Percentiles rank a stretch among this genome's conserved stretches.
phyloP scores from a whole-genome alignment of 2,113 vertebrate species.

The Pachypanchax playfairii region DNA sequence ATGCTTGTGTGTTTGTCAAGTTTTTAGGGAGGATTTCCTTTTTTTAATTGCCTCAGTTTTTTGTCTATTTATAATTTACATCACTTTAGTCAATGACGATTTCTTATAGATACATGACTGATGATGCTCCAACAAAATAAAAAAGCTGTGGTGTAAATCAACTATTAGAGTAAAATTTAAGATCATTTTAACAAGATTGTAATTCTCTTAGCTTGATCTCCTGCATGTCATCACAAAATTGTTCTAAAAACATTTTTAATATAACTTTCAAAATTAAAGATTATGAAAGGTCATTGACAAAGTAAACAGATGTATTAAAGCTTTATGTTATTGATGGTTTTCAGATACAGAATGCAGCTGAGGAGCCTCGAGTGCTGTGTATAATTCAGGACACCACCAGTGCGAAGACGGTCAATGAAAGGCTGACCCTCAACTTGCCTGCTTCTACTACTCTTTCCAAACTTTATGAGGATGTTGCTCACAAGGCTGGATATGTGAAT shows the following conservation, averaged over 20 bases:
- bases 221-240: too few relatives aligned
- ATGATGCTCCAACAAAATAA: too few relatives aligned
- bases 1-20: background rate
- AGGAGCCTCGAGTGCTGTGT: constrained; percentile 95
- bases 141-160: too few relatives aligned
- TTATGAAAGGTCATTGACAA: too few relatives aligned
- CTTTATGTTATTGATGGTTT: constrained; percentile 37
- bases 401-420: constrained; percentile 89
- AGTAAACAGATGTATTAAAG: background rate
- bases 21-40: background rate
- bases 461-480: constrained; percentile 90
- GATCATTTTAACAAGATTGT: too few relatives aligned
- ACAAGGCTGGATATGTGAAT: constrained; percentile 91
- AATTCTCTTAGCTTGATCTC: too few relatives aligned
- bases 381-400: constrained; percentile 97
- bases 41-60: background rate
- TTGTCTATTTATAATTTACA: too few relatives aligned
- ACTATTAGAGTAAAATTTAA: too few relatives aligned
- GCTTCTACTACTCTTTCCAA: constrained; percentile 90
- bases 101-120: too few relatives aligned
- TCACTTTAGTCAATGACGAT: too few relatives aligned
- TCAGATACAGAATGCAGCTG: constrained; percentile 96
- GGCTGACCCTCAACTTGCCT: constrained; percentile 93
- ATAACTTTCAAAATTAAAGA: too few relatives aligned
- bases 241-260: too few relatives aligned